A percentile compares a stretch with the other conserved stretches of the same genome.
Conservation (phyloP, 2,113 vertebrate genomes). For the Tiliqua scincoides region DNA sequence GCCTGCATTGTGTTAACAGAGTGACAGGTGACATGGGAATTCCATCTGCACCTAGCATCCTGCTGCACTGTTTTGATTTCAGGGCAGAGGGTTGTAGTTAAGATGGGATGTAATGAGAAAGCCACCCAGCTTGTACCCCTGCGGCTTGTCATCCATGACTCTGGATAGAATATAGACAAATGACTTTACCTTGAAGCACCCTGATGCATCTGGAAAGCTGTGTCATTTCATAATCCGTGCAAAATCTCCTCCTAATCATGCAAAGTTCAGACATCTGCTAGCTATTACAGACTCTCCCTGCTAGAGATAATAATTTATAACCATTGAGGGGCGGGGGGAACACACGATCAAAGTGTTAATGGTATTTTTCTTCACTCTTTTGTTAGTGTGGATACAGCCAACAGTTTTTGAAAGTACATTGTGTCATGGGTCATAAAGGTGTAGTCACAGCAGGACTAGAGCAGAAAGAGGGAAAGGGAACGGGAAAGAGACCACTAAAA, state of each 20-base stretch:
- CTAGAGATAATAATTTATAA: slow-evolving; percentile 55
- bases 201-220: slow-evolving; percentile 48
- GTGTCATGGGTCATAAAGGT: slow-evolving; percentile 39
- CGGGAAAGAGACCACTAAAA: slow-evolving; percentile 41
- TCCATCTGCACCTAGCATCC: not conserved
- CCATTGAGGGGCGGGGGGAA: slow-evolving; percentile 5
- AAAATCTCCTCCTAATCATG: slow-evolving; percentile 57
- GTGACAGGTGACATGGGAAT: not conserved
- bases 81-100: not conserved
- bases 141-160: not conserved
- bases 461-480: slow-evolving; percentile 36
- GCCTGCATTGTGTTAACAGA: not conserved
- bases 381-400: slow-evolving; percentile 19
- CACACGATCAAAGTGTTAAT: slow-evolving; percentile 43
- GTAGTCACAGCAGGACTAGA: slow-evolving; percentile 15
- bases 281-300: slow-evolving; percentile 52
- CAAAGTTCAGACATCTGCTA: slow-evolving; percentile 68
- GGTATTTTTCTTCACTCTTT: slow-evolving; percentile 46
- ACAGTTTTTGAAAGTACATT: not conserved
- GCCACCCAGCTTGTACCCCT: not conserved
- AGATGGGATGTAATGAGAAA: not conserved
- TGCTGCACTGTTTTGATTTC: not conserved
- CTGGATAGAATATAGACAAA: slow-evolving; percentile 13
- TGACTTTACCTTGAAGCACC: slow-evolving; percentile 47
- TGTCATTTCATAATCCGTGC: slow-evolving; percentile 53